A percentile compares a stretch with the other conserved stretches of the same genome.
Conservation (phyloP, 2,797 vertebrate genomes). For the Bryconaethiops microstoma region DNA sequence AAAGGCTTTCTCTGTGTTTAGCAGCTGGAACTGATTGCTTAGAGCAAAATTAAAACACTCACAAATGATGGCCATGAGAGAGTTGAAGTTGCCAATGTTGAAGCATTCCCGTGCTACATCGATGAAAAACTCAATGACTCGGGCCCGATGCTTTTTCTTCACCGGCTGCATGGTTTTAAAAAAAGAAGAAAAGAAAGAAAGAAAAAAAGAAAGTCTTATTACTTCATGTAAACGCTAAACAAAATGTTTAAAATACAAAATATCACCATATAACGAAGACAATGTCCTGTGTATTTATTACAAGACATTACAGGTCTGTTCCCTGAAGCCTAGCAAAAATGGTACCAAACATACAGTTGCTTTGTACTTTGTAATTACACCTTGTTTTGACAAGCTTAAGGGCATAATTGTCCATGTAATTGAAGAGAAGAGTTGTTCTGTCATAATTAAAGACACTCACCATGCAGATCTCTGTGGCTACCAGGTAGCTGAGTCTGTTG, state of each 20-base stretch:
- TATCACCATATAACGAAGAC: background rate
- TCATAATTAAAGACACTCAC: constrained; percentile 70
- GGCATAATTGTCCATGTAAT: constrained; percentile 21
- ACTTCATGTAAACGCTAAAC: background rate
- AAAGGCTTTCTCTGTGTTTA: constrained; percentile 24
- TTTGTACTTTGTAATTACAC: constrained; percentile 40
- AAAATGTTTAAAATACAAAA: background rate
- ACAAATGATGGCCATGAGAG: constrained; percentile 97
- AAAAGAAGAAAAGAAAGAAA: background rate
- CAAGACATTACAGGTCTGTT: constrained; percentile 7
- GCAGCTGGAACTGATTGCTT: background rate
- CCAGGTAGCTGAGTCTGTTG: constrained; percentile 93
- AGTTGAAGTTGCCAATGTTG: constrained; percentile 98
- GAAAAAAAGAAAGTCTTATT: background rate
- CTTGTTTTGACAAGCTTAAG: constrained; percentile 15
- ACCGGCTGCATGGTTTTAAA: constrained; percentile 78
- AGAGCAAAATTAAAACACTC: constrained; percentile 69
- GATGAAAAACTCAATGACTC: constrained; percentile 93
- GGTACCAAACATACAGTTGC: constrained; percentile 10
- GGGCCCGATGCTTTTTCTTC: constrained; percentile 92
- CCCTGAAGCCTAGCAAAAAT: constrained; percentile 4
- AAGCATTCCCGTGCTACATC: constrained; percentile 94
- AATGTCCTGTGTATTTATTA: constrained; percentile 3
- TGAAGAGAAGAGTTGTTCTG: constrained; percentile 21
- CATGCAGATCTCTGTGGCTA: constrained; percentile 96